Evolutionary conservation across 1,140 invertebrate species (phyloP).

Genomic region (Wiebesia pumilae): DNA sequence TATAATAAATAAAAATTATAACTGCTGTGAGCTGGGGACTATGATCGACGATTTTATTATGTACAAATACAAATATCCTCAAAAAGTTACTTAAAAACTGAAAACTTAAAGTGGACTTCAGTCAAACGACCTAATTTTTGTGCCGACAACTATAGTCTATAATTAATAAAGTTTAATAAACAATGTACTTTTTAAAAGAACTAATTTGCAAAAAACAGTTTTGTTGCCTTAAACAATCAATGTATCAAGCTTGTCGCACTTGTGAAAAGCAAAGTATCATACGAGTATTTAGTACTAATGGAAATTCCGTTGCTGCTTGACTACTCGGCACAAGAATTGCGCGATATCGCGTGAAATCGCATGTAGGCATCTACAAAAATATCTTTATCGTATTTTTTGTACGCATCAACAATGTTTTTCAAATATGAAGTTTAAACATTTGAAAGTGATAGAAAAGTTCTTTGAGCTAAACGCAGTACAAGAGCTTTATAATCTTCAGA

Average conservation of each 20-base stretch:
- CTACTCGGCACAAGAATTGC: conserved; percentile 38
- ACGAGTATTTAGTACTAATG: conserved; percentile 7
- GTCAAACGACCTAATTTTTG: conserved; percentile 42
- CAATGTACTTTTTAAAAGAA: conserved; percentile 45
- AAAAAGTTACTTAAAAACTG: conserved; percentile 44
- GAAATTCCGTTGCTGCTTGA: background rate
- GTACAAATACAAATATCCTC: conserved; percentile 51
- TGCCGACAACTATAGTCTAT: conserved; percentile 22
- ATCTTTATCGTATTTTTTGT: conserved; percentile 50
- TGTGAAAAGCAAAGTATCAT: conserved; percentile 20
- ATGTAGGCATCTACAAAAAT: conserved; percentile 59
- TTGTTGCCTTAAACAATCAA: background rate
- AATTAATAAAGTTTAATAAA: conserved; percentile 39
- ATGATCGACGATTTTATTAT: conserved; percentile 49
- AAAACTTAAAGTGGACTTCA: conserved; percentile 41
- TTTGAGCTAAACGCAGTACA: conserved; percentile 46
- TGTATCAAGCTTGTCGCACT: conserved; percentile 16
- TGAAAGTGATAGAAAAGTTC: conserved; percentile 54
- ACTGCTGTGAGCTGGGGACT: conserved; percentile 51
- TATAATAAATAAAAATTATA: conserved; percentile 48
- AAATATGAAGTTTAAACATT: conserved; percentile 57
- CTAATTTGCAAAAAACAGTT: conserved; percentile 34
- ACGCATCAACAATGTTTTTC: conserved; percentile 56
- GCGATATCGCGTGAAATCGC: conserved; percentile 10
- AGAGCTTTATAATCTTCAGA: conserved; percentile 54